A percentile compares a stretch with the other conserved stretches of the same genome.
Conservation (phyloP, 2,888 invertebrate species). For the Eudemis profundana region DNA sequence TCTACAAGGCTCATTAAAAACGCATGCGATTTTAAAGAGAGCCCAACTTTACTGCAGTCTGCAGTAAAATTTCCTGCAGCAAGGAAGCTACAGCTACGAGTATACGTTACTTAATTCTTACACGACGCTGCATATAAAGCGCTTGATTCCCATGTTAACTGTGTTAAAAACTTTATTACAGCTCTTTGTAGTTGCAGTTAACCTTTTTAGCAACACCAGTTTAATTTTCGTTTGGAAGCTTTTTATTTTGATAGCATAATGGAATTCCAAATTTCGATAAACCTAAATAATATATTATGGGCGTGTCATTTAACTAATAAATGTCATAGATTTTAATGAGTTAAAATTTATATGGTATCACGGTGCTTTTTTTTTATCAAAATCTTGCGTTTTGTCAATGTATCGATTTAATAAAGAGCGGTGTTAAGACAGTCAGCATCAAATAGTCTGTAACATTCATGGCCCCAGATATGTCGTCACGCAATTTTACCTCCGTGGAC, state of each 20-base stretch:
- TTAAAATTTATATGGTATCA: too few species aligned
- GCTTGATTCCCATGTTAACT: constrained; percentile 37
- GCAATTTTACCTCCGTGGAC: too few species aligned
- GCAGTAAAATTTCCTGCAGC: not conserved
- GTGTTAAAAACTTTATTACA: constrained; percentile 39
- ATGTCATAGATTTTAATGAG: too few species aligned
- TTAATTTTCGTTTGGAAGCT: constrained; percentile 6
- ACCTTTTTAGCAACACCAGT: constrained; percentile 32
- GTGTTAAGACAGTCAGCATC: too few species aligned
- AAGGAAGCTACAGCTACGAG: not conserved
- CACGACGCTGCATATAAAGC: constrained; percentile 34
- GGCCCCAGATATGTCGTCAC: too few species aligned
- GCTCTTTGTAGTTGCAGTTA: constrained; percentile 40
- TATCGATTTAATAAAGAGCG: too few species aligned
- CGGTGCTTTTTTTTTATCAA: too few species aligned
- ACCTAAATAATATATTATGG: too few species aligned
- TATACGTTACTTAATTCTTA: constrained; percentile 27
- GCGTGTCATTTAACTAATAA: too few species aligned
- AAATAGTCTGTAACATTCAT: too few species aligned
- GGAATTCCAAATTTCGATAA: too few species aligned
- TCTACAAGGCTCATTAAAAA: not conserved
- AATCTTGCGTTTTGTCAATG: too few species aligned
- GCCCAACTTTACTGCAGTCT: not conserved
- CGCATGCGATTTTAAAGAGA: not conserved
- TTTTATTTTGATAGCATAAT: not conserved